Evolutionary conservation across 2,888 invertebrate species (phyloP).

Genomic region (Cephus runcator): DNA sequence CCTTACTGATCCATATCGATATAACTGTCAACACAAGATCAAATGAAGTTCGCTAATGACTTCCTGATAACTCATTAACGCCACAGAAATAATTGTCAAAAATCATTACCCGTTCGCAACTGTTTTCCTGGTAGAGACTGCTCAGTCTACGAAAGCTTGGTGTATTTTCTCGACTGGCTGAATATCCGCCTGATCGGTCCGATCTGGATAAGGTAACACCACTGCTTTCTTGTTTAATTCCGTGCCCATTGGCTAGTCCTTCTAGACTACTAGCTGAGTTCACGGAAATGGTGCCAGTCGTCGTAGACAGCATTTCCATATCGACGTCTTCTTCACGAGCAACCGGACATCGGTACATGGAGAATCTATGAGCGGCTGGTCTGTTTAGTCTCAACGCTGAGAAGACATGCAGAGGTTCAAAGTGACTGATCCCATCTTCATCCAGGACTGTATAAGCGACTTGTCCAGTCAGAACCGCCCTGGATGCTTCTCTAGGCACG

Average conservation of each 20-base stretch:
- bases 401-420: slow-evolving; percentile 81
- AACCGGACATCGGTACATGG: slow-evolving; percentile 74
- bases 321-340: slow-evolving; percentile 68
- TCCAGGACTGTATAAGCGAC: slow-evolving; percentile 81
- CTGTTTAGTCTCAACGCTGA: slow-evolving; percentile 76
- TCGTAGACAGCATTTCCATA: slow-evolving; percentile 48
- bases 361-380: slow-evolving; percentile 74
- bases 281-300: slow-evolving; percentile 49
- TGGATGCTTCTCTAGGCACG: slow-evolving; percentile 79
- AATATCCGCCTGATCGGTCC: slow-evolving; percentile 46
- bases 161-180: slow-evolving; percentile 67
- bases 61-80: neutral
- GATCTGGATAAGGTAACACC: slow-evolving; percentile 47
- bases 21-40: neutral
- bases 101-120: slow-evolving; percentile 45
- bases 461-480: slow-evolving; percentile 79
- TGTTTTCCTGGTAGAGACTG: slow-evolving; percentile 47
- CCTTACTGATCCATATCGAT: neutral
- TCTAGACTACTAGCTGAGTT: slow-evolving; percentile 63
- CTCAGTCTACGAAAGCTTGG: slow-evolving; percentile 71
- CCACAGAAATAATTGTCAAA: neutral
- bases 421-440: slow-evolving; percentile 79
- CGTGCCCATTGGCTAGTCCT: slow-evolving; percentile 61
- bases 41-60: neutral
- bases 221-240: slow-evolving; percentile 40